A percentile compares a stretch with the other conserved stretches of the same genome.
These are phyloP conservation scores for Pseudomyrmex dendroicus DNA, from an alignment of 1,140 invertebrate species.

Conservation along the genomic window DNA sequence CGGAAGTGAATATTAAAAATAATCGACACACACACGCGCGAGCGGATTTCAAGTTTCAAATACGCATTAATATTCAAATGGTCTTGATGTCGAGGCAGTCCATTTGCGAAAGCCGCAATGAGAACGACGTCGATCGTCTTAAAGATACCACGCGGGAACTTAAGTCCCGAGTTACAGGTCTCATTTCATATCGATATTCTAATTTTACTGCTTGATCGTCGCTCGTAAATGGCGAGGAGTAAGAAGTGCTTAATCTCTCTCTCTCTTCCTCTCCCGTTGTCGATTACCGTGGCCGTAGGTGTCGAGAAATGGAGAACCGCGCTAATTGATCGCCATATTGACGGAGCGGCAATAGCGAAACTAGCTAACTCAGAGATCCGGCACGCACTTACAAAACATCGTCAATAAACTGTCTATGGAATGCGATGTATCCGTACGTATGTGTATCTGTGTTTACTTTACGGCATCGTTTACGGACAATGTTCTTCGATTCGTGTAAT, in stretches of 20 bases:
- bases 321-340: slow-evolving; percentile 57
- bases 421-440: not conserved
- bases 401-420: not conserved
- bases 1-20: not conserved
- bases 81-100: slow-evolving; percentile 18
- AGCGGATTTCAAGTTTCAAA: slow-evolving; percentile 4
- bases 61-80: slow-evolving; percentile 21
- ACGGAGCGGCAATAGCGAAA: slow-evolving; percentile 15
- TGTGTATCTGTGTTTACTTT: slow-evolving; percentile 8
- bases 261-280: not conserved
- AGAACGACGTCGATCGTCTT: slow-evolving; percentile 55
- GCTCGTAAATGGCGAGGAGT: slow-evolving; percentile 54
- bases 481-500: not conserved
- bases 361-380: slow-evolving; percentile 19
- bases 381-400: slow-evolving; percentile 1
- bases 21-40: not conserved
- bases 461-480: not conserved
- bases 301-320: slow-evolving; percentile 42
- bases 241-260: slow-evolving; percentile 31
- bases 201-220: slow-evolving; percentile 50
- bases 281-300: slow-evolving; percentile 48
- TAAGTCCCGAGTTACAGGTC: slow-evolving; percentile 60
- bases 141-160: slow-evolving; percentile 48
- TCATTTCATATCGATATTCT: slow-evolving; percentile 52
- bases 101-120: slow-evolving; percentile 52